Evolutionary conservation across 2,888 invertebrate species (phyloP).

Genomic region (Nycteola revayana): DNA sequence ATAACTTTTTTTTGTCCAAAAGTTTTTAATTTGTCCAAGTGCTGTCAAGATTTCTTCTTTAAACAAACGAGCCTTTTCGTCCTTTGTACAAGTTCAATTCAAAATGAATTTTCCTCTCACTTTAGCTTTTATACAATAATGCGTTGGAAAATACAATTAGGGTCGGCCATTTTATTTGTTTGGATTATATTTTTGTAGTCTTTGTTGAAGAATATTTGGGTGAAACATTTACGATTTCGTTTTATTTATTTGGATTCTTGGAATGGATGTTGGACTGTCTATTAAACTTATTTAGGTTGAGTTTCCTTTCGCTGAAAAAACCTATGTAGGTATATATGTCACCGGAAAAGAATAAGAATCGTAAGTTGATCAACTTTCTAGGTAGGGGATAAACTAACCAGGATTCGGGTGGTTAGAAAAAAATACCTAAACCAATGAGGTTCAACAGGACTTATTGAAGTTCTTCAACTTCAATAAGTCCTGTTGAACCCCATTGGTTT

Average conservation of each 20-base stretch:
- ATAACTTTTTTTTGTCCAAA: constrained; percentile 17
- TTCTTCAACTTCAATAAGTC: too few species aligned
- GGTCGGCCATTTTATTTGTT: constrained; percentile 24
- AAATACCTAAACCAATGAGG: too few species aligned
- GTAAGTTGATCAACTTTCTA: too few species aligned
- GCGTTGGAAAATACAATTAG: constrained; percentile 29
- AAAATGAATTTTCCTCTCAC: constrained; percentile 32
- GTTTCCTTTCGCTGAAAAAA: constrained; percentile 1
- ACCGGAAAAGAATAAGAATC: too few species aligned
- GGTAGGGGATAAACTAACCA: too few species aligned
- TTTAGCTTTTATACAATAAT: constrained; percentile 33
- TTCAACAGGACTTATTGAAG: too few species aligned
- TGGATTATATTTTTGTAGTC: constrained; percentile 12
- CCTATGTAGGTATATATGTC: too few species aligned
- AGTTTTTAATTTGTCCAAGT: constrained; percentile 39
- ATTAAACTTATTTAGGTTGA: background rate
- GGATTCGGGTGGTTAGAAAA: too few species aligned
- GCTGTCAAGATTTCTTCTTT: constrained; percentile 35
- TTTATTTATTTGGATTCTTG: background rate
- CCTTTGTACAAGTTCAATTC: constrained; percentile 30
- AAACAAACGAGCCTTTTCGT: constrained; percentile 30
- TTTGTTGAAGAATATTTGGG: background rate
- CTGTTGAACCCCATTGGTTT: too few species aligned
- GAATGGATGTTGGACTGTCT: too few species aligned
- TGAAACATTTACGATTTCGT: background rate